phyloP scores from a whole-genome alignment of 2,113 vertebrate genomes.

The Equus przewalskii region DNA sequence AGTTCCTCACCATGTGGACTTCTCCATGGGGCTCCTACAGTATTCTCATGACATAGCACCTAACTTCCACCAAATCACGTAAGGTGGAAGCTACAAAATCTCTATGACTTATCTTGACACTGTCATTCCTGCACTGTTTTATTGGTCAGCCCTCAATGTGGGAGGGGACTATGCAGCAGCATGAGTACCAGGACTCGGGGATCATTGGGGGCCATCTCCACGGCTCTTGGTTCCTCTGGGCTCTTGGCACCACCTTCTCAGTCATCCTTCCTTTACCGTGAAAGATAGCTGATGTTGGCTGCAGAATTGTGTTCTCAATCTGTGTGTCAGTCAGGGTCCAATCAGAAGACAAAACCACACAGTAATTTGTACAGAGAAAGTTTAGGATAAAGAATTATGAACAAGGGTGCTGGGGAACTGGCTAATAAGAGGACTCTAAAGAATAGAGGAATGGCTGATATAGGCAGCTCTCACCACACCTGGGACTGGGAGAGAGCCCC shows the following conservation, averaged over 20 bases:
- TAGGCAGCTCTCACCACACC: not conserved
- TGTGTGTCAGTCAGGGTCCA: not conserved
- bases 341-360: not conserved
- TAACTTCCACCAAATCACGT: not conserved
- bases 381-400: not conserved
- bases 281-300: not conserved
- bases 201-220: not conserved
- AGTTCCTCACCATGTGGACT: not conserved
- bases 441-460: not conserved
- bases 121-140: not conserved
- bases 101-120: rapidly evolving
- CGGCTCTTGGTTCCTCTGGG: not conserved
- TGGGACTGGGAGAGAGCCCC: not conserved
- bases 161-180: not conserved
- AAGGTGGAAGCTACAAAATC: not conserved
- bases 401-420: not conserved
- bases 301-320: not conserved
- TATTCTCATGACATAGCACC: not conserved
- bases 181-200: not conserved
- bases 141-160: not conserved
- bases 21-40: not conserved
- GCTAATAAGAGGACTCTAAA: not conserved
- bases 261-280: not conserved
- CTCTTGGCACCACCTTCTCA: not conserved
- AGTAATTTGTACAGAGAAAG: not conserved